Conservation (phyloP, 2,888 invertebrate genomes). For the Ditula angustiorana region DNA sequence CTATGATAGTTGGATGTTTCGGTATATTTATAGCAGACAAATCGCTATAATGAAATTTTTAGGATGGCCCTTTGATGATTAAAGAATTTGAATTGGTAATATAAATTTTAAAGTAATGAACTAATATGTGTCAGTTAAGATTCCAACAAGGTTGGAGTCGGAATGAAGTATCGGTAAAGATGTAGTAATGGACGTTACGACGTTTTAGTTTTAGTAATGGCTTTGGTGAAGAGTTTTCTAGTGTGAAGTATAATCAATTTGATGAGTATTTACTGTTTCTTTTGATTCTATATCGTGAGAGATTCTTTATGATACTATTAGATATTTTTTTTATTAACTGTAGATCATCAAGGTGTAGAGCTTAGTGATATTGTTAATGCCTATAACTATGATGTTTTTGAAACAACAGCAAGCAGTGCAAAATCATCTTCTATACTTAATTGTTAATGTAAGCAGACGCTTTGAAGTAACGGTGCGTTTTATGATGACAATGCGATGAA, state of each 20-base stretch:
- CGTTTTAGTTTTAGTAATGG: neutral
- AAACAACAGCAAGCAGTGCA: too few relatives aligned
- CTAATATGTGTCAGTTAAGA: neutral
- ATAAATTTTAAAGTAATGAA: neutral
- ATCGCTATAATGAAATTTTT: constrained; percentile 5
- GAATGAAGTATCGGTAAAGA: neutral
- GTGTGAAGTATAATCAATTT: constrained; percentile 1
- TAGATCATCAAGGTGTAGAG: neutral
- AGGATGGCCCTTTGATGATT: neutral
- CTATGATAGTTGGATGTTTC: neutral
- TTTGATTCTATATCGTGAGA: neutral
- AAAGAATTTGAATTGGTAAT: neutral
- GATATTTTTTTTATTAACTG: neutral
- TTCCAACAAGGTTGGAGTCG: neutral
- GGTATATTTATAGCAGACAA: neutral
- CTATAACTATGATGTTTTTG: too few relatives aligned
- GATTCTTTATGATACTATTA: neutral
- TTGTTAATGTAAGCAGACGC: too few relatives aligned
- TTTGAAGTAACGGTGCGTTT: too few relatives aligned
- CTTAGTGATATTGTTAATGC: too few relatives aligned
- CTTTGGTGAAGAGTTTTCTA: neutral
- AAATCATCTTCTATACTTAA: too few relatives aligned
- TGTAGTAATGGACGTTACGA: neutral
- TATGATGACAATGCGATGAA: too few relatives aligned
- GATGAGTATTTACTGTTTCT: neutral